Base-by-base conservation (phyloP, 1,140 invertebrate species). In the Lasioglossum albipes region DNA sequence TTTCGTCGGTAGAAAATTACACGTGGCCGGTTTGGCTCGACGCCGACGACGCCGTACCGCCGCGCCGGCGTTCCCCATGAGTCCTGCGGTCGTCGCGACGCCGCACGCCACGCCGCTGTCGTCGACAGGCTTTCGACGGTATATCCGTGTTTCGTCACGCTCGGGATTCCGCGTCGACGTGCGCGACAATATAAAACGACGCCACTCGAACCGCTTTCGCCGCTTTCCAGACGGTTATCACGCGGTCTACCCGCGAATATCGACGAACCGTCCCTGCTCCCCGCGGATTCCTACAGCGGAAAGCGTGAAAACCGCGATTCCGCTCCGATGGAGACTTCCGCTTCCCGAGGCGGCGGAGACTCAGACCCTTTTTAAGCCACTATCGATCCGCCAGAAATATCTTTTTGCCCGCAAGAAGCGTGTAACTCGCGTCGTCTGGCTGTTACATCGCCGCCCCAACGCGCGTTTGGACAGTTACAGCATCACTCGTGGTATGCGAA, bases 1-100 rank as follows among this genome's bases (percentile, higher is more conserved):
- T 85, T 84, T 77, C 83, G n/a, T 27, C 57, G 61, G 71, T 52
- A 31, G 61, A 80, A 69, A 81, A 72, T 81, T 73, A 75, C 82
- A 41, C 62, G 67, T 22, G 59, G 22, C 59, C 72, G 45, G 42
- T 59, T 42, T 68, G 42, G 62, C 73, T 65, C 54, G 69, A 18
- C 69, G 65, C 65, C 65, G 54, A 54, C 57, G 27, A 57, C 68
- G 31, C 7, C 57, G 31, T n/a, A n/a, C 9, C 49, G 12, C n/a
- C 9, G 2, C 42, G 16, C n/a, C 6, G 31, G 9, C 12, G 27
- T n/a, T 3, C 22, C 59, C 31, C 62, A 16, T 16, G 16, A 1
- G 45, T 49, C 12, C 69, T 42, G 20, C 12, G n/a, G 45, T 13
- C 65, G 52, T 68, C 54, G 13, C 59, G 57, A 27, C 49, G 31